Base-by-base conservation (phyloP, 1,140 invertebrate species). In the Drosophila ficusphila region DNA sequence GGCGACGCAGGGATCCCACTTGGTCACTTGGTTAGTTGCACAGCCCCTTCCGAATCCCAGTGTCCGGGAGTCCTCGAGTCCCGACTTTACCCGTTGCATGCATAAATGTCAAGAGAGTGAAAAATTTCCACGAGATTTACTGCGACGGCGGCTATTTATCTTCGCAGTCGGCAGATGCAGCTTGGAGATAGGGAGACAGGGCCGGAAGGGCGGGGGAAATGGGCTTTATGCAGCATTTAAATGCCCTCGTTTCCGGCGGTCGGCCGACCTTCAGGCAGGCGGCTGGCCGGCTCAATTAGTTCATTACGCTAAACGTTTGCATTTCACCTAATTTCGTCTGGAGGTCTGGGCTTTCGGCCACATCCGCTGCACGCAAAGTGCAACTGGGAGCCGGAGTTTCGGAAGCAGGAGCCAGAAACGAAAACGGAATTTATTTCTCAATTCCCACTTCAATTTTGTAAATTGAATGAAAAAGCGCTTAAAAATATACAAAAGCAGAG, bases 381-480 rank as follows among this genome's bases (percentile, higher is more conserved):
- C 29, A 51, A 47, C 41, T 68, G 65, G 52, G 53, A 57, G 60
- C 53, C 51, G 39, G 31, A 57, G 44, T 56, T 56, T 49, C 33
- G 12, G 18, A 56, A n/a, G 16, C 44, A 51, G 53, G 16, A 38
- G 52, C 52, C 53, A 56, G 82, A 69, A 75, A 79, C 82, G 82
- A 62, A 64, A 85, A 82, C 73, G 77, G 74, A 86, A 90, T 90
- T 90, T 90, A 90, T 90, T 88, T 90, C 88, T 90, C 88, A 90
- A 90, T 90, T 90, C 88, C 88, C 88, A 90, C 88, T 90, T 90
- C 82, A 90, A 90, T 90, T 90, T 90, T 71, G 88, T 75, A 90
- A 90, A 90, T 90, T 90, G 88, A 90, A 90, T 90, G 88, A 90
- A 90, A 90, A 90, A 90, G 77, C 78, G 82, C 82, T 86, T 86